Conservation (phyloP, 2,888 invertebrate species). For the Octodonta nipae region DNA sequence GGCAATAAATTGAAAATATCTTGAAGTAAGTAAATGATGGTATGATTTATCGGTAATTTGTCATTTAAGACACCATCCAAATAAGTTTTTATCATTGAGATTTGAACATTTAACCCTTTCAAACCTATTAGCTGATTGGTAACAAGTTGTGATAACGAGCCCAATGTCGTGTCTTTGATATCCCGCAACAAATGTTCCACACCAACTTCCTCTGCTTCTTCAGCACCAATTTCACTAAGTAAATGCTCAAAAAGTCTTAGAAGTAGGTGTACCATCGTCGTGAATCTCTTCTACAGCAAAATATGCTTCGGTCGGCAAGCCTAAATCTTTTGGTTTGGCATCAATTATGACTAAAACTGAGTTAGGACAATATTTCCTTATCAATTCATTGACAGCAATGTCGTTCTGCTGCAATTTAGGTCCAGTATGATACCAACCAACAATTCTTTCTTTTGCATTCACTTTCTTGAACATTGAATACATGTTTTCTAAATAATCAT, state of each 20-base stretch:
- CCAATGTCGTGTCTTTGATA: conserved; percentile 91
- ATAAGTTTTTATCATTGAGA: conserved; percentile 86
- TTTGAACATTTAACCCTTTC: conserved; percentile 83
- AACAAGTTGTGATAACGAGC: conserved; percentile 91
- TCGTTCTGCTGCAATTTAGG: conserved; percentile 98
- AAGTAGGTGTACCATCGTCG: conserved; percentile 97
- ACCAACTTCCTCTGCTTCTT: conserved; percentile 99
- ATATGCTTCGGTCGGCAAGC: conserved; percentile 97
- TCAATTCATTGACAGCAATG: conserved; percentile 91
- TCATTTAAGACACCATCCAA: conserved; percentile 74
- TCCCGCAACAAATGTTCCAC: conserved; percentile 95
- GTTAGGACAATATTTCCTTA: conserved; percentile 90
- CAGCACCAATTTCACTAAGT: conserved; percentile 98
- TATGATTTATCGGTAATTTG: conserved; percentile 92
- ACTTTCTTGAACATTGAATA: conserved; percentile 99
- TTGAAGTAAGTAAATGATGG: conserved; percentile 93
- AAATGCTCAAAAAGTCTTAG: conserved; percentile 99
- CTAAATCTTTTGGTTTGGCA: conserved; percentile 93
- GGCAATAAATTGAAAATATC: conserved; percentile 96
- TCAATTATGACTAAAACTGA: conserved; percentile 97
- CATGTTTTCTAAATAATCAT: conserved; percentile 98
- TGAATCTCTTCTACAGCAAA: conserved; percentile 97
- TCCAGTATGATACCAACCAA: conserved; percentile 99
- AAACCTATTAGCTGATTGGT: conserved; percentile 93
- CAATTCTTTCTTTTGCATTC: conserved; percentile 93